phyloP scores from a whole-genome alignment of 2,888 invertebrate species.

The Melanargia galathea region DNA sequence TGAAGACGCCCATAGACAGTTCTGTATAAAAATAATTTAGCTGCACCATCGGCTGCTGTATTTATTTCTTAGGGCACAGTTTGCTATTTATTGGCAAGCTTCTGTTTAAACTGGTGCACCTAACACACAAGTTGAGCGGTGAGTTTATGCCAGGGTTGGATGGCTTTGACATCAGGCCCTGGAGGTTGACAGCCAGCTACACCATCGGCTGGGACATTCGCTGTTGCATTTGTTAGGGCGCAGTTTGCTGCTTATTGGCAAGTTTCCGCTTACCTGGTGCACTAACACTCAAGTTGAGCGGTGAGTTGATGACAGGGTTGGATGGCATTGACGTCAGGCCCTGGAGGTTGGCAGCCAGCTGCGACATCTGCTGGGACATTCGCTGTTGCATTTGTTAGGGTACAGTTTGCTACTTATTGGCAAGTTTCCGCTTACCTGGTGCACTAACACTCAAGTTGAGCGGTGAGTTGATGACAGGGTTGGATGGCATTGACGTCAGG shows the following conservation, averaged over 20 bases:
- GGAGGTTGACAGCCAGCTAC: constrained; percentile 86
- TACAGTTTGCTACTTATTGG: constrained; percentile 48
- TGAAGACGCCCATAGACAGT: too few species aligned
- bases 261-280: constrained; percentile 65
- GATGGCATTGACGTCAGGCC: constrained; percentile 89
- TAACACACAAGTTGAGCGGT: constrained; percentile 91
- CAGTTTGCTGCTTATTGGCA: neutral
- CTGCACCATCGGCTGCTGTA: too few species aligned
- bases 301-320: constrained; percentile 88
- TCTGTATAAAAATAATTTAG: too few species aligned
- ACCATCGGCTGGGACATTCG: too few species aligned
- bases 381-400: constrained; percentile 82
- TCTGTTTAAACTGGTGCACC: constrained; percentile 75
- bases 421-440: constrained; percentile 65
- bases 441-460: constrained; percentile 90
- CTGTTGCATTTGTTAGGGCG: too few species aligned
- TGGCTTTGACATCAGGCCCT: constrained; percentile 89
- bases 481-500: constrained; percentile 88
- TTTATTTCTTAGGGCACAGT: too few species aligned
- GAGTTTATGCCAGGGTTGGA: constrained; percentile 89
- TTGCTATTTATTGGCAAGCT: neutral
- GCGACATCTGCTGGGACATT: constrained; percentile 79
- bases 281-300: constrained; percentile 91
- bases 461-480: constrained; percentile 89
- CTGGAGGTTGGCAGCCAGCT: constrained; percentile 86